A percentile compares a stretch with the other conserved stretches of the same genome.
phyloP scores from a whole-genome alignment of 2,888 invertebrate genomes.

The Melanargia galathea region DNA sequence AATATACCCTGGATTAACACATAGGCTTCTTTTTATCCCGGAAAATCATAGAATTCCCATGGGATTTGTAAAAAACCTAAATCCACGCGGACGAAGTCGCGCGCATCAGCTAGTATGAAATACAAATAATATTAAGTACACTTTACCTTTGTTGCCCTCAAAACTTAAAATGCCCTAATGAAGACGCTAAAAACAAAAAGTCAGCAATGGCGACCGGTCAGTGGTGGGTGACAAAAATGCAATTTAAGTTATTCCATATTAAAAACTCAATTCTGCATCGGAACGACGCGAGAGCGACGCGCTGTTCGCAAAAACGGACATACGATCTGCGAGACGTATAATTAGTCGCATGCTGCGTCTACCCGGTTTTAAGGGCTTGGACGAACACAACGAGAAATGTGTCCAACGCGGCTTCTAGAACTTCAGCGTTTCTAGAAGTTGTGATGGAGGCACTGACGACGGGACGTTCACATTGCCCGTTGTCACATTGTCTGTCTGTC shows the following conservation, averaged over 20 bases:
- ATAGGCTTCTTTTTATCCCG: too few relatives aligned
- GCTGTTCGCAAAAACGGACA: slow-evolving; percentile 59
- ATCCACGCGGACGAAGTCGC: too few relatives aligned
- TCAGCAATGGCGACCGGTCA: slow-evolving; percentile 41
- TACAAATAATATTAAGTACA: too few relatives aligned
- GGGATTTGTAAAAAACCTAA: too few relatives aligned
- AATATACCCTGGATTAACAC: too few relatives aligned
- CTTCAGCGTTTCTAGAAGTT: too few relatives aligned
- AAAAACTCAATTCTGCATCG: slow-evolving; percentile 70
- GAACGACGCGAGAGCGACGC: slow-evolving; percentile 48
- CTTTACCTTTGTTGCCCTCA: slow-evolving; percentile 5
- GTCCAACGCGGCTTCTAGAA: too few relatives aligned
- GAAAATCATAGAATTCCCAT: too few relatives aligned
- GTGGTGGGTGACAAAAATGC: slow-evolving; percentile 78
- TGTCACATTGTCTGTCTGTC: too few relatives aligned
- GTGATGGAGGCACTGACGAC: too few relatives aligned
- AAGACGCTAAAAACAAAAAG: slow-evolving; percentile 57
- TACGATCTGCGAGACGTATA: slow-evolving; percentile 68
- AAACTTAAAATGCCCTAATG: slow-evolving; percentile 54
- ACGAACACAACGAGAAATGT: not conserved
- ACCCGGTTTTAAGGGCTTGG: slow-evolving; percentile 6
- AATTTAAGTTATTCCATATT: slow-evolving; percentile 74
- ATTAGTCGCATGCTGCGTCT: slow-evolving; percentile 72
- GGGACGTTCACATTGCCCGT: too few relatives aligned
- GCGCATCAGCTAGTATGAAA: not conserved